Evolutionary conservation across 2,888 invertebrate species (phyloP), one percentile per base, ranked within the genome.

Genomic region (Brachypterus glaber): DNA sequence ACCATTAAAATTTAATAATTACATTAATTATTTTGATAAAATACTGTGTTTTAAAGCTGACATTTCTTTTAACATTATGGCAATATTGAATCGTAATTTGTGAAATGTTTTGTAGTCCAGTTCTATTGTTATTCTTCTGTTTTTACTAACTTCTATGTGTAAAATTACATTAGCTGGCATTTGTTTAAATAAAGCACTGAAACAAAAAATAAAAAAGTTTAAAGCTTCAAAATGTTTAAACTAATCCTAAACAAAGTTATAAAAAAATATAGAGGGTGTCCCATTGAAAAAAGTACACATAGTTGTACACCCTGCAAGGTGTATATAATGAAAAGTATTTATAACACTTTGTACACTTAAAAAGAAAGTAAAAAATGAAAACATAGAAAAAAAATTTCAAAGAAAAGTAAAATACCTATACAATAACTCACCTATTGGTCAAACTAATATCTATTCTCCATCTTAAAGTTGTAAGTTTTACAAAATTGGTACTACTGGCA

Each of bases 391-490:
- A n/a, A n/a, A n/a, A n/a, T n/a, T n/a, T n/a, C n/a, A 33, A 14
- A 38, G 30, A 33, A 11, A n/a, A 39, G 29, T 24, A 25, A 30
- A 25, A 33, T 26, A 14, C 15, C 37, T 26, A 16, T 33, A 26
- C n/a, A n/a, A n/a, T 31, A 31, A 35, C 41, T 43, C 50, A 60
- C 61, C 57, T 58, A 43, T 53, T 51, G 35, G 48, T 45, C 48
- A 63, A 54, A 50, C 63, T 63, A 13, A 62, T 56, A 53, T 63
- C 61, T 39, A 63, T 54, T 50, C 55, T 54, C 59, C 60, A 60
- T 40, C 57, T 55, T 24, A 60, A 47, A 17, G 44, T 39, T 4
- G 41, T 37, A 14, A 52, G 29, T 45, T 48, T 49, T 18, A 38
- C 41, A 47, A 45, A 52, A 42, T 46, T 39, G 29, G 39, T 37